These are phyloP conservation scores for Hemibagrus wyckioides DNA, from an alignment of 2,113 vertebrate genomes.

Conservation along the genomic window DNA sequence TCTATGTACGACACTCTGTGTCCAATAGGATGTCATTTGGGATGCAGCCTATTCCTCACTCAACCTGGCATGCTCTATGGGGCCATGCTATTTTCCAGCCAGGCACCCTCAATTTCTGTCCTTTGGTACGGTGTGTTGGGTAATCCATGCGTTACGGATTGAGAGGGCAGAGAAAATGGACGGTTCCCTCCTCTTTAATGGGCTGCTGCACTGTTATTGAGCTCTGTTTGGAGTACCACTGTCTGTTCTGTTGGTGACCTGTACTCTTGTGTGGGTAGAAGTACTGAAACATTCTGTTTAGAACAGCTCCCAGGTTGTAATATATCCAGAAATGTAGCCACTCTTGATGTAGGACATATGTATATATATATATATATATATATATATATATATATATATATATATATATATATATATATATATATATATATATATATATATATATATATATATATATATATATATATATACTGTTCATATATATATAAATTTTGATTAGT, in stretches of 20 bases:
- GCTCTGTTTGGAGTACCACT: slow-evolving; percentile 1
- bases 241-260: background rate
- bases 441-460: background rate
- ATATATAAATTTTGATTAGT: background rate
- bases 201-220: background rate
- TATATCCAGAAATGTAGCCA: background rate
- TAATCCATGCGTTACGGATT: background rate
- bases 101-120: slow-evolving; percentile 22
- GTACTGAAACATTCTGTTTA: background rate
- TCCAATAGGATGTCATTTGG: background rate
- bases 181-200: slow-evolving; percentile 27
- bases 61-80: background rate
- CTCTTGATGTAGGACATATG: background rate
- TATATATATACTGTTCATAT: too few relatives aligned
- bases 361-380: background rate
- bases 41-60: background rate
- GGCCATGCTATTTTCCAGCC: slow-evolving; percentile 23
- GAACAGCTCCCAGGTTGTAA: background rate
- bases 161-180: slow-evolving; percentile 17
- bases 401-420: background rate
- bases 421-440: background rate
- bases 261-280: background rate
- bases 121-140: background rate
- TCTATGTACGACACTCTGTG: background rate
- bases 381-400: background rate